Evolutionary conservation across 53 echinoderm and acorn worm species (phyloP).

Genomic region (Stichopus horrens): DNA sequence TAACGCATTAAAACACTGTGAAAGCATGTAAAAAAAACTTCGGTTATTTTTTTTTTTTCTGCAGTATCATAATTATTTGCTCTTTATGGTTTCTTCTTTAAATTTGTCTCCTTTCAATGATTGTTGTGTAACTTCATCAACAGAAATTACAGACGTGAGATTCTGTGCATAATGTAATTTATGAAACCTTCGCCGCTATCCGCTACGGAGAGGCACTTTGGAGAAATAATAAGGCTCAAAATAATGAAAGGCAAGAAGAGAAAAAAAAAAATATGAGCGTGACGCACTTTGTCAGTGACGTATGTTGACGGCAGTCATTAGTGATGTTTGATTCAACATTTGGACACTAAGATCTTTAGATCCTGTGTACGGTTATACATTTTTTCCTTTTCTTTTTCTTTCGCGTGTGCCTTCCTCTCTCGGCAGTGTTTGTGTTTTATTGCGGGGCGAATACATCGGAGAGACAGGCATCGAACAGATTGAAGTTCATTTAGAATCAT

Average conservation of each 20-base stretch:
- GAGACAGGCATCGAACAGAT: background rate
- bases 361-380: background rate
- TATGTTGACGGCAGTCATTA: constrained; percentile 14
- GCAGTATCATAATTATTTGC: background rate
- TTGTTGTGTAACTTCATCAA: background rate
- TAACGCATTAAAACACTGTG: no score
- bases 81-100: no score
- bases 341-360: background rate
- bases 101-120: background rate
- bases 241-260: background rate
- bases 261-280: background rate
- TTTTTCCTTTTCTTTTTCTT: background rate
- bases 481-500: no score
- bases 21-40: background rate
- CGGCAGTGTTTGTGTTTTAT: background rate
- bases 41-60: background rate
- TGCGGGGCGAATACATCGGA: background rate
- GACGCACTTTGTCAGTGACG: constrained; percentile 6
- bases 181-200: background rate
- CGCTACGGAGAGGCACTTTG: background rate
- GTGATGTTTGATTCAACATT: constrained; percentile 3
- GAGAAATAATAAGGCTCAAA: background rate
- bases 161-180: background rate
- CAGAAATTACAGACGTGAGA: background rate
- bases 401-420: background rate